These are phyloP conservation scores for Rhabdomys pumilio DNA, from an alignment of 2,797 vertebrate genomes.

Conservation along the genomic window DNA sequence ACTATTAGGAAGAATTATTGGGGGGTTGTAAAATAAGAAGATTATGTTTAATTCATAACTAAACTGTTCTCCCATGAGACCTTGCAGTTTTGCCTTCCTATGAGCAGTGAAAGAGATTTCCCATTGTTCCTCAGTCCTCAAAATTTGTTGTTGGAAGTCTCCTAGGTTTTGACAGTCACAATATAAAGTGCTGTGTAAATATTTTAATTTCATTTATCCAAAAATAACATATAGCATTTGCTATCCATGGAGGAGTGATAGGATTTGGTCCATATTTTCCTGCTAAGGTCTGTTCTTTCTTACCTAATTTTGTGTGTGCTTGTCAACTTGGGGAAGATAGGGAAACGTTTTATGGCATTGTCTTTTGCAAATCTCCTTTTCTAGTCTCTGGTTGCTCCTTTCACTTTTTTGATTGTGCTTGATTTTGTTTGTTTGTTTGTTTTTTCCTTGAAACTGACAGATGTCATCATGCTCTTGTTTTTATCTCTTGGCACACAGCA, in stretches of 20 bases:
- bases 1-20: background rate
- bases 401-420: background rate
- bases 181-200: background rate
- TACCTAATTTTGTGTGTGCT: background rate
- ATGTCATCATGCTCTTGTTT: background rate
- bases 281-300: background rate
- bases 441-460: background rate
- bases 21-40: background rate
- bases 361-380: background rate
- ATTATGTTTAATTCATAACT: background rate
- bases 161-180: background rate
- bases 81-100: background rate
- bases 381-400: background rate
- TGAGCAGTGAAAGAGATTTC: background rate
- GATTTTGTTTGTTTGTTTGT: background rate
- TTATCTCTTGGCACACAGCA: background rate
- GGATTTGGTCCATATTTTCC: background rate
- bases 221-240: background rate
- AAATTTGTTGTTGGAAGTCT: background rate
- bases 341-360: background rate
- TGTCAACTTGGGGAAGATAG: background rate
- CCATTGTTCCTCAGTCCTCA: too few species aligned
- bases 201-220: background rate
- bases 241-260: too few species aligned
- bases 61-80: fast-evolving